A percentile compares a stretch with the other conserved stretches of the same genome.
Conservation (phyloP, 2,113 vertebrate genomes). For the Pao palembangensis region DNA sequence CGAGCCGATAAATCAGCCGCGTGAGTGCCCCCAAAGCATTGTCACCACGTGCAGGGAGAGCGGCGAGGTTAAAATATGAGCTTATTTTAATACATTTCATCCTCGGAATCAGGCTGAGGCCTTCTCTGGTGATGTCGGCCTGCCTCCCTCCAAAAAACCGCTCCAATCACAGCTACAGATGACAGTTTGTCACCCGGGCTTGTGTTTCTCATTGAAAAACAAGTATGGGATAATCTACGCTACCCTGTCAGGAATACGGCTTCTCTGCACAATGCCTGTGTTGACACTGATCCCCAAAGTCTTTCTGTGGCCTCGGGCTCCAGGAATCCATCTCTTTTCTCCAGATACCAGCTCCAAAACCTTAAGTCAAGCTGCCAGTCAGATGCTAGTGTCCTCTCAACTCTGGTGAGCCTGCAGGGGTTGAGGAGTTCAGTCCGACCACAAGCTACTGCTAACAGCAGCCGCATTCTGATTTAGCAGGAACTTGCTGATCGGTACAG, state of each 20-base stretch:
- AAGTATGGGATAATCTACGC: neutral
- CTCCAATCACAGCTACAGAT: too few species aligned
- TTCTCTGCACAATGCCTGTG: neutral
- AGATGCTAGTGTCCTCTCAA: conserved; percentile 3
- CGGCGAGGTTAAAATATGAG: conserved; percentile 24
- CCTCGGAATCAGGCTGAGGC: neutral
- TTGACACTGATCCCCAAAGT: conserved; percentile 1
- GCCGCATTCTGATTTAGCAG: neutral
- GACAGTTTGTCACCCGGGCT: too few species aligned
- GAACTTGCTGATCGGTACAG: neutral
- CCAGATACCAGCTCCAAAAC: neutral
- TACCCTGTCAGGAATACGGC: too few species aligned
- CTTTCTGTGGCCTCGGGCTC: neutral
- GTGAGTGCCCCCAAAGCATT: neutral
- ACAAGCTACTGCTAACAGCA: neutral
- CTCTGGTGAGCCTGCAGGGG: too few species aligned
- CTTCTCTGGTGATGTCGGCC: neutral
- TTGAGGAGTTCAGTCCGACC: neutral
- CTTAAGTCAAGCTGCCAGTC: neutral
- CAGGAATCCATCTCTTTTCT: neutral
- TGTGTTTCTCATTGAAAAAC: neutral
- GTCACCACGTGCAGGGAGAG: conserved; percentile 3
- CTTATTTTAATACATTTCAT: conserved; percentile 3
- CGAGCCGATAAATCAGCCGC: conserved; percentile 13
- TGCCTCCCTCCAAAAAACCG: too few species aligned